These are phyloP conservation scores for Blomia tropicalis DNA, from an alignment of 2,888 invertebrate genomes.

Conservation along the genomic window DNA sequence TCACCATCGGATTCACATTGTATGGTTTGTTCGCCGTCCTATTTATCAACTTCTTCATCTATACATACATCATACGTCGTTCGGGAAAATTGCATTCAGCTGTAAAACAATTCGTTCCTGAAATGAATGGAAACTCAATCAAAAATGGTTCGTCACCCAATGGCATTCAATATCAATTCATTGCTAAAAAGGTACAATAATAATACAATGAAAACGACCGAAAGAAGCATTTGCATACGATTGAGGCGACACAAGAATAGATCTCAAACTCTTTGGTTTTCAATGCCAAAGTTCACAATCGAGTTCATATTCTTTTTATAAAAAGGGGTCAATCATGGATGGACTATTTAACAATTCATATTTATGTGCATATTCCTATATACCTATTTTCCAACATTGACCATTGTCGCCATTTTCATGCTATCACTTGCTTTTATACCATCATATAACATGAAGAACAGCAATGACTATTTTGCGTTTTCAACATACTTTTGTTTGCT, in stretches of 20 bases:
- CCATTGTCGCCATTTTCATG: no score
- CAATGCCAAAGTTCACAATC: no score
- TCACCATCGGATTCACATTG: constrained; percentile 3
- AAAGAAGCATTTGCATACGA: background rate
- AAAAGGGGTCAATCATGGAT: no score
- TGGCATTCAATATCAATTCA: background rate
- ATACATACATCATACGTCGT: constrained; percentile 3
- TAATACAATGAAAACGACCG: background rate
- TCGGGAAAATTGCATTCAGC: background rate
- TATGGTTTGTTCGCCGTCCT: constrained; percentile 18
- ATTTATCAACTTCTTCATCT: constrained; percentile 21
- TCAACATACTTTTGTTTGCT: no score
- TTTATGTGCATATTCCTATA: no score
- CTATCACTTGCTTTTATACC: no score
- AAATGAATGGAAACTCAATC: constrained; percentile 5
- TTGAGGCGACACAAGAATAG: background rate
- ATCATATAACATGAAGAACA: no score
- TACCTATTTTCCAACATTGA: no score
- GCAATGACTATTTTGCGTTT: no score
- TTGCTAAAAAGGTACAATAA: constrained; percentile 10
- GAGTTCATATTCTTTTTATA: no score
- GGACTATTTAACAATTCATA: no score
- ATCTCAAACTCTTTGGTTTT: no score
- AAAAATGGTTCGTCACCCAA: background rate
- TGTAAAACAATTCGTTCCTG: background rate